Evolutionary conservation across 1,140 invertebrate genomes (phyloP), one percentile per base, ranked within the genome.

Genomic region (Apis mellifera): DNA sequence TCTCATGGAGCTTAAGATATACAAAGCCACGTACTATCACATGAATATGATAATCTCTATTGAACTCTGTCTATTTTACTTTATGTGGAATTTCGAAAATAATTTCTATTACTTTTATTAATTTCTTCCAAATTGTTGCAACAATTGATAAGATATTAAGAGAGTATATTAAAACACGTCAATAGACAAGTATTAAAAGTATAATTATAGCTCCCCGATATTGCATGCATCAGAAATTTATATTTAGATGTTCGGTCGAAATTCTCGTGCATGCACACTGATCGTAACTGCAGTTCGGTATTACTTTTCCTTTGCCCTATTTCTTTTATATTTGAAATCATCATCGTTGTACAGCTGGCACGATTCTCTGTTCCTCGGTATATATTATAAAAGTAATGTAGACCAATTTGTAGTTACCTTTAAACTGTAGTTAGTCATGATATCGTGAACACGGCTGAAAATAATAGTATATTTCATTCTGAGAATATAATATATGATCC

Each of bases 211-310:
- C 73, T 64, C 3, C n/a, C 26, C 60, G 52, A 72, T 77, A 59
- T 85, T 83, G 77, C 81, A 74, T 78, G 78, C 73, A 50, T 5
- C 84, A 68, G 64, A 84, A 84, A 78, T 84, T n/a, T 88, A 89
- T 87, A 88, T 86, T 89, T 88, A 76, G 81, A 78, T 59, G 42
- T 74, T 69, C 52, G 23, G 57, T 74, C n/a, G 32, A 86, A 80
- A 83, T 83, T 55, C n/a, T 64, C 42, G 64, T 62, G 87, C 73
- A 88, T 85, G 87, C 76, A 77, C 50, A 57, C 64, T 71, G 62
- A 52, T 79, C 62, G 55, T 85, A 79, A 65, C 48, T 69, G 21
- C 50, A 19, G 23, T 77, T 78, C 65, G 52, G 3, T 55, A 23
- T 74, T 60, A 78, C 84, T 72, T 74, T 72, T 48, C 75, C 59